Evolutionary conservation across 2,888 invertebrate species (phyloP).

Genomic region (Listrodromus nycthemerus): DNA sequence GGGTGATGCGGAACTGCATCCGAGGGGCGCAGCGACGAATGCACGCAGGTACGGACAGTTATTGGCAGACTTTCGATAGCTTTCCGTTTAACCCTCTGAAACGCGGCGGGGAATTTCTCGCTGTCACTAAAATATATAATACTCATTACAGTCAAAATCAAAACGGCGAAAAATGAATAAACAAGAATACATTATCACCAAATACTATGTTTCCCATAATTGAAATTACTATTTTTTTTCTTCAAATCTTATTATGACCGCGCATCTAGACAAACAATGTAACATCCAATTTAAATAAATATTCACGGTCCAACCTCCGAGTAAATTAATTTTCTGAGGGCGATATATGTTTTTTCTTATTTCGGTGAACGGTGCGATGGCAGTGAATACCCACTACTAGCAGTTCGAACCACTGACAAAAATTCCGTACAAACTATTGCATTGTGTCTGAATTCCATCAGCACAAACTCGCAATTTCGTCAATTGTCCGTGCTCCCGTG

Average conservation of each 20-base stretch:
- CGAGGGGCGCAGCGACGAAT: neutral
- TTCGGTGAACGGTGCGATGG: neutral
- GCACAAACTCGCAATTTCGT: slow-evolving; percentile 3
- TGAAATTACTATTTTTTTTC: no score
- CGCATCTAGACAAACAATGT: no score
- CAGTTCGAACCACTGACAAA: neutral
- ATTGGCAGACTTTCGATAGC: neutral
- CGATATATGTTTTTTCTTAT: no score
- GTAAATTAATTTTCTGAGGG: no score
- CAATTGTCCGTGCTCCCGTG: neutral
- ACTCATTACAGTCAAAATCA: neutral
- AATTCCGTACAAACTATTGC: neutral
- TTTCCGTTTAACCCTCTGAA: neutral
- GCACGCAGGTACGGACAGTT: neutral
- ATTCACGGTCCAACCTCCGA: no score
- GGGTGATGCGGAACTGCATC: slow-evolving; percentile 8
- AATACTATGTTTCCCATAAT: no score
- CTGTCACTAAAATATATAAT: neutral
- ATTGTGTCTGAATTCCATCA: neutral
- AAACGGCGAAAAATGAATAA: neutral
- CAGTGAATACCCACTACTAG: neutral
- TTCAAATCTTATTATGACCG: no score
- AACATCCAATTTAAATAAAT: no score
- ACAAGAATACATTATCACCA: neutral
- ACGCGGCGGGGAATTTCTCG: neutral